Base-by-base conservation (phyloP, 2,888 invertebrate genomes). In the Yponomeuta cagnagella region DNA sequence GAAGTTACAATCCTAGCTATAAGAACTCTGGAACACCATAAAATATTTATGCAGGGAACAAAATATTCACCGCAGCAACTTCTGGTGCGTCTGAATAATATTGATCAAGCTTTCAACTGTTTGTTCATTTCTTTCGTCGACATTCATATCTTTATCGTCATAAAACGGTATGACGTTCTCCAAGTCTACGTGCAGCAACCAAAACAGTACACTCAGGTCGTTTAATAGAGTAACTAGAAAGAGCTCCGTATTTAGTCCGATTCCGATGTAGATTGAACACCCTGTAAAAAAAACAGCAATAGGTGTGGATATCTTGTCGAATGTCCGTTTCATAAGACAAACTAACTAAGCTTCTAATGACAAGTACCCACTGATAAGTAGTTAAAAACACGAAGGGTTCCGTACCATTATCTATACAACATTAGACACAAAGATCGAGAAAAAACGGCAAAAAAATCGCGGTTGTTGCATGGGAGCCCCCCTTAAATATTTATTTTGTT, bases 11-110 rank as follows among this genome's bases (percentile, higher is more conserved):
- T 43, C 8, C 5, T 43, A 43, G 43, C 2, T 8, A 8, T 43
- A 43, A 43, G 43, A 43, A 43, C 43, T 43, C 43, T 43, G 43
- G 9, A 8, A 8, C 43, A 43, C 43, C 8, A 8, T 43, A 43
- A 6, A 43, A 43, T 33, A 31, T 30, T 5, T 30, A 65, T 4
- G 12, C 31, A 9, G 33, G 33, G 31, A 65, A 31, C 4, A 30
- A 10, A 33, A 58, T 37, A 12, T n/a, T 48, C 71, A 77, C 79
- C 76, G 74, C 52, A 79, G 71, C 10, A 78, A 43, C 52, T 73
- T 77, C 52, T 78, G 78, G 71, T 79, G 79, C 4, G 70, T 75
- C 6, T 68, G 71, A 8, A 75, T 75, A 30, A 77, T 71, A 37
- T 63, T 23, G 63, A 73, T 77, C 8, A 78, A 72, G 63, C 69